Base-by-base conservation (phyloP, 2,113 vertebrate species). In the Spizaetus ornatus region DNA sequence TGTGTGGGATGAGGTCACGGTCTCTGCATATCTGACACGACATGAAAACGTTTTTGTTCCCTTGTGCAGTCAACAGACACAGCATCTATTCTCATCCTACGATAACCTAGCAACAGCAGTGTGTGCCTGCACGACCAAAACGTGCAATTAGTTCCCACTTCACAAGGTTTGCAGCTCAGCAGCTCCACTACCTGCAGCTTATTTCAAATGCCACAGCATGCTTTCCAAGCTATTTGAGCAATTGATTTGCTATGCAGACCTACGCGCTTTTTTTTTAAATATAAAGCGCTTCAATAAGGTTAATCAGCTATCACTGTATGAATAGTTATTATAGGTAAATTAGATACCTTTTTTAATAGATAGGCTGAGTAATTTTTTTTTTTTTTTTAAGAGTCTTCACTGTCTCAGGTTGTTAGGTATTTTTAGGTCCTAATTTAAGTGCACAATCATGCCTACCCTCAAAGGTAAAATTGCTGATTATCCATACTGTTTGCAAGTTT, bases 41-140 rank as follows among this genome's bases (percentile, higher is more conserved):
- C 48, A 48, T 3, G 11, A 76, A 87, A 93, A 66, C 27, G 7
- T 45, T 93, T 93, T 84, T 79, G 10, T 76, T 71, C 56, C 58
- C 56, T 7, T 9, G 15, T 72, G 73, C 56, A 79, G 13, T 32
- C 8, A 8, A 53, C 67, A 91, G 45, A 53, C 0, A 0, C 48
- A 76, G 31, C 34, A 38, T 72, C 82, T 77, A 27, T 70, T 62
- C 63, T 67, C 42, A 53, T 22, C 59, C 42, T 55, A 38, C 3
- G 7, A 82, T 70, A 78, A 83, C 79, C 67, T 70, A 66, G 77
- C 45, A 94, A 93, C 77, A 65, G n/a, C 65, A 79, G 71, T 9
- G 20, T 10, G 32, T 42, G 45, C 42, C 62, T 0, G 0, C 38
- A 6, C 27, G 13, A 83, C 58, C 40, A 73, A 85, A 93, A 66